These are phyloP conservation scores for Neodon shergylaensis DNA, from an alignment of 2,113 vertebrate species.

Conservation along the genomic window DNA sequence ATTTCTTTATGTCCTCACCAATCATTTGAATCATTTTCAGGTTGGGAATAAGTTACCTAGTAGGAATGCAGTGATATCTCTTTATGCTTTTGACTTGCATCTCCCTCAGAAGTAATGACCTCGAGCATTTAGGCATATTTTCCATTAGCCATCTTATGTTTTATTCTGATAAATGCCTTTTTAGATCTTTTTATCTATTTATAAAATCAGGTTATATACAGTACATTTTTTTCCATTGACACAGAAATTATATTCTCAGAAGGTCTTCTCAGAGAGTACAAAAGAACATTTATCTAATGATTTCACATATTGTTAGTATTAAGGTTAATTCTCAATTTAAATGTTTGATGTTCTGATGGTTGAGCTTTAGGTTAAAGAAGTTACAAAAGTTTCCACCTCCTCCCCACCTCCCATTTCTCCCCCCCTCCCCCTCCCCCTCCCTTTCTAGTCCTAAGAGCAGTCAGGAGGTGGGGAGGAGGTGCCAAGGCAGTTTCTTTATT, in stretches of 20 bases:
- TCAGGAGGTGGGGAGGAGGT: no score
- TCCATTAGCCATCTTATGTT: neutral
- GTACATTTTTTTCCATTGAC: neutral
- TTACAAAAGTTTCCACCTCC: neutral
- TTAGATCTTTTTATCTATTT: neutral
- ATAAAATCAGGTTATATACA: neutral
- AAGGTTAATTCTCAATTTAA: neutral
- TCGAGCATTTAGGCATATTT: neutral
- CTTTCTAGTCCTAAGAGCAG: no score
- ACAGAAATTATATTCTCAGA: neutral
- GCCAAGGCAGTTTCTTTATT: no score
- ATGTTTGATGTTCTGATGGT: neutral
- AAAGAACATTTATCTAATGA: constrained; percentile 19
- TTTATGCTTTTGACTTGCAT: neutral
- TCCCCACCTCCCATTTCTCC: no score
- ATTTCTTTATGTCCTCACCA: neutral
- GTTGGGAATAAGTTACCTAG: neutral
- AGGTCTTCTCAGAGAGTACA: neutral
- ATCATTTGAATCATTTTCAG: neutral
- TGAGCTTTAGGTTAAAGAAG: neutral
- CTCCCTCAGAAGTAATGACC: neutral
- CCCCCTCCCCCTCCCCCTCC: no score
- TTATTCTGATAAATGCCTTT: neutral
- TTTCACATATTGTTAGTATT: constrained; percentile 17
- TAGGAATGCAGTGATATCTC: neutral